Conservation (phyloP, 1,140 invertebrate species). For the Pachyrhynchus sulphureomaculatus region DNA sequence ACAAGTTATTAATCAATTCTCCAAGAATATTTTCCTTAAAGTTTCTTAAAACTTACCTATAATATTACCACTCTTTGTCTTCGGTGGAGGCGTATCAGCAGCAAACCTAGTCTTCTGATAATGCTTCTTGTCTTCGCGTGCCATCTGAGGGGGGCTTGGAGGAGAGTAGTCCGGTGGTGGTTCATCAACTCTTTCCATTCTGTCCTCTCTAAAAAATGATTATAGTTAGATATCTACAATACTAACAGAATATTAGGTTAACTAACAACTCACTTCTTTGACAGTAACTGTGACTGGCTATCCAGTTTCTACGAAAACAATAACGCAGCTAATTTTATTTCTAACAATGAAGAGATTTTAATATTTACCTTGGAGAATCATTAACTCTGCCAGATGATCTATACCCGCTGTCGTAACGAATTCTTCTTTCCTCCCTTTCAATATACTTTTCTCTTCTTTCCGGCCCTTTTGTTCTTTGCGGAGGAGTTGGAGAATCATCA, state of each 20-base stretch:
- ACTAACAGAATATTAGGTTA: neutral
- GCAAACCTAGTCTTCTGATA: constrained; percentile 68
- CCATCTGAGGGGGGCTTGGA: constrained; percentile 58
- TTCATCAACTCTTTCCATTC: constrained; percentile 55
- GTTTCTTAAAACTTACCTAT: constrained; percentile 47
- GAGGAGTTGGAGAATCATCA: constrained; percentile 54
- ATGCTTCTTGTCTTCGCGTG: constrained; percentile 57
- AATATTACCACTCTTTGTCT: constrained; percentile 51
- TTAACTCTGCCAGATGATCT: constrained; percentile 51
- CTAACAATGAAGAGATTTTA: no score
- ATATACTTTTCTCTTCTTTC: constrained; percentile 50
- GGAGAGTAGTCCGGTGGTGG: constrained; percentile 72
- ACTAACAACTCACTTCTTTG: no score
- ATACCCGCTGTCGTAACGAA: constrained; percentile 53
- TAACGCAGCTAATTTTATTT: no score
- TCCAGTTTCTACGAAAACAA: no score
- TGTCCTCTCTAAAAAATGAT: constrained; percentile 48
- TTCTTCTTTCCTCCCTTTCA: constrained; percentile 18
- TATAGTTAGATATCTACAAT: neutral
- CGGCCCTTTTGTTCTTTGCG: constrained; percentile 61
- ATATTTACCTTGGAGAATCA: constrained; percentile 33
- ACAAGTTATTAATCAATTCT: no score
- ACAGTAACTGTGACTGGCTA: no score
- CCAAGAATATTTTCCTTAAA: no score
- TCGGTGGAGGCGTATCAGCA: constrained; percentile 55